phyloP scores from a whole-genome alignment of 2,888 invertebrate genomes.

The Elmis aenea region DNA sequence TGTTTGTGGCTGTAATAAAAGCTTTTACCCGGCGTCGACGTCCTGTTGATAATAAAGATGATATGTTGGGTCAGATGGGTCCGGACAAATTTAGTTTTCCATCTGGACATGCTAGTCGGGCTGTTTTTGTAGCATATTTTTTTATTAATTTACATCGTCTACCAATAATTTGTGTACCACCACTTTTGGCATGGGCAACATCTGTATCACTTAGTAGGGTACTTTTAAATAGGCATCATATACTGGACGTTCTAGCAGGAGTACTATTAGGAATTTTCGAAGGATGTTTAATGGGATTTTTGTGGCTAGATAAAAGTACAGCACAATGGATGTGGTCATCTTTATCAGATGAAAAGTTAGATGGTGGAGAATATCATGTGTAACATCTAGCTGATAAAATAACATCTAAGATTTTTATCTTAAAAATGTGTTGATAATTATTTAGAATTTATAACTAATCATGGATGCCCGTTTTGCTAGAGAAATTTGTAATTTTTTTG shows the following conservation, averaged over 20 bases:
- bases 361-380: slow-evolving; percentile 67
- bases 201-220: slow-evolving; percentile 75
- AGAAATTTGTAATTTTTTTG: too few relatives aligned
- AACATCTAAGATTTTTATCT: too few relatives aligned
- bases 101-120: slow-evolving; percentile 88
- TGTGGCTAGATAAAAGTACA: slow-evolving; percentile 67
- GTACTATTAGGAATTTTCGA: slow-evolving; percentile 66
- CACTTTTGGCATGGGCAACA: slow-evolving; percentile 69
- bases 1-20: slow-evolving; percentile 72
- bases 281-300: slow-evolving; percentile 56
- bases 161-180: slow-evolving; percentile 54
- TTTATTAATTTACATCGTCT: slow-evolving; percentile 63
- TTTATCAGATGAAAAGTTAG: slow-evolving; percentile 62
- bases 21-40: slow-evolving; percentile 71
- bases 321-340: slow-evolving; percentile 56
- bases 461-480: too few relatives aligned
- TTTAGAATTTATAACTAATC: too few relatives aligned
- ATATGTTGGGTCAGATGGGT: slow-evolving; percentile 63
- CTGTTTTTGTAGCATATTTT: slow-evolving; percentile 69
- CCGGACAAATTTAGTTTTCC: slow-evolving; percentile 92
- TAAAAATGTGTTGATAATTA: too few relatives aligned
- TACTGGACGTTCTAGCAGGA: slow-evolving; percentile 80
- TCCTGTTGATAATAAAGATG: slow-evolving; percentile 59
- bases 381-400: too few relatives aligned
- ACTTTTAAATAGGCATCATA: slow-evolving; percentile 78